Evolutionary conservation across 2,888 invertebrate species (phyloP), one percentile per base, ranked within the genome.

Genomic region (Subacronicta megacephala): DNA sequence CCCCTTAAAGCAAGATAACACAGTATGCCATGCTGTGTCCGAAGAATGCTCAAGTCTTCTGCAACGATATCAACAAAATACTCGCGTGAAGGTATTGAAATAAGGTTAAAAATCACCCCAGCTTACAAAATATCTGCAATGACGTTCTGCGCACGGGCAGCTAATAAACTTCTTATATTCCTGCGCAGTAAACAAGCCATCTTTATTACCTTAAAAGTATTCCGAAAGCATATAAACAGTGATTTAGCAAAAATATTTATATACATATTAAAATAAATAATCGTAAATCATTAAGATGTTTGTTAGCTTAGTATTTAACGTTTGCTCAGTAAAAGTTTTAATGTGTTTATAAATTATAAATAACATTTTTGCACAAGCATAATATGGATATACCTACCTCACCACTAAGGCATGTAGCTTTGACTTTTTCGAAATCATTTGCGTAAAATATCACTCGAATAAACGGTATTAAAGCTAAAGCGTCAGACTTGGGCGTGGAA

Each of bases 261-360:
- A 7, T 12, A 31, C 29, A n/a, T 46, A 36, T 37, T 43, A 15
- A 36, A 23, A 15, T 46, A 46, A 46, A 46, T 46, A 37, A 46
- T 46, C 46, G 26, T 46, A 37, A 46, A 46, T 46, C 37, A 46
- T 45, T 31, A 23, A 13, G 45, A 15, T 36, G 33, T 35, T 36
- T 46, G 37, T 31, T 37, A 15, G 37, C 15, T 16, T 45, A n/a
- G 7, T 46, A 17, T 37, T 36, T 26, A 9, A 46, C n/a, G 26
- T 16, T 46, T 26, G 0, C 12, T n/a, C 16, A 46, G 23, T 46
- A 46, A 45, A 26, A 12, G 12, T 5, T 46, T 36, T 45, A 23
- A 45, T 41, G 41, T 45, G 45, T 23, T 45, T 15, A 36, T 10
- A 15, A 16, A 7, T 45, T 20, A 37, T 36, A 15, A 16, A 7